Percentiles rank a stretch among this genome's conserved stretches.
These are phyloP conservation scores for Antrozous pallidus DNA, from an alignment of 2,797 vertebrate species.

Conservation along the genomic window DNA sequence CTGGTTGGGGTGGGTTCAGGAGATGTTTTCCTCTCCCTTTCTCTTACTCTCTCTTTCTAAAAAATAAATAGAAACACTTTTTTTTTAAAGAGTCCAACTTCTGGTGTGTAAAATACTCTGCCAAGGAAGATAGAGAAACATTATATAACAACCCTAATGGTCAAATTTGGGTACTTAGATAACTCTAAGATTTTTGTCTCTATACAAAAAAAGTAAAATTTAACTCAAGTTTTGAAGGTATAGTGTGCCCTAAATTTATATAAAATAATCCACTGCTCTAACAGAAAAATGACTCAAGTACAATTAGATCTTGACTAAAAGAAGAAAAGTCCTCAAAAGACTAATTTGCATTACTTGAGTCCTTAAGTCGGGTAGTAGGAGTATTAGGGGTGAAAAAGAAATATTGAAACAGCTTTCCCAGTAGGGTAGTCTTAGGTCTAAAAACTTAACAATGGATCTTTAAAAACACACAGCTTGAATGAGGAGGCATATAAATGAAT, in stretches of 20 bases:
- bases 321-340: slow-evolving; percentile 13
- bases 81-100: not conserved
- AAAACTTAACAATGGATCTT: slow-evolving; percentile 24
- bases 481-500: slow-evolving; percentile 49
- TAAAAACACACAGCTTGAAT: slow-evolving; percentile 30
- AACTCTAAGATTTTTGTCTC: slow-evolving; percentile 23
- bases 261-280: slow-evolving; percentile 25
- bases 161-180: not conserved
- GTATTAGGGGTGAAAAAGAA: not conserved
- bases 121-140: slow-evolving; percentile 1
- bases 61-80: no score
- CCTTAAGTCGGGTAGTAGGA: not conserved
- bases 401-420: slow-evolving; percentile 39
- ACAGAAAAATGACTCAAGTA: slow-evolving; percentile 43
- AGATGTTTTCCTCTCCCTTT: no score
- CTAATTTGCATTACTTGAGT: slow-evolving; percentile 18
- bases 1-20: no score
- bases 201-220: not conserved
- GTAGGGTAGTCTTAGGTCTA: not conserved
- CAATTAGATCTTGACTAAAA: slow-evolving; percentile 4
- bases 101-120: not conserved
- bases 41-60: no score
- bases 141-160: not conserved
- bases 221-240: slow-evolving; percentile 7
- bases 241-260: not conserved